Percentiles rank a stretch among this genome's conserved stretches.
Evolutionary conservation across 2,113 vertebrate genomes (phyloP).

Genomic region (Epinephelus lanceolatus): DNA sequence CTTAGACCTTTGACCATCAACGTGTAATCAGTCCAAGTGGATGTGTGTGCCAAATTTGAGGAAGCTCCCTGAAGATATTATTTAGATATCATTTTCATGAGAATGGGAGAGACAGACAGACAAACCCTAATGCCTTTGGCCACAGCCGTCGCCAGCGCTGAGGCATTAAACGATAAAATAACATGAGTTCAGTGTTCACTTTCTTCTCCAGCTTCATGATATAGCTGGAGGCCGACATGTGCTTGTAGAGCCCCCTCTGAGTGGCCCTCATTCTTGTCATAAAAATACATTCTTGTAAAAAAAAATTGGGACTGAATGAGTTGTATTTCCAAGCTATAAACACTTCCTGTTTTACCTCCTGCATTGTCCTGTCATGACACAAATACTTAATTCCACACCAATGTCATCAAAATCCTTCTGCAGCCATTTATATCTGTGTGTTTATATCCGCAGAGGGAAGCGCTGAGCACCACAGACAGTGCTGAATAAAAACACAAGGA

Average conservation of each 20-base stretch:
- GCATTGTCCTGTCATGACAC: constrained; percentile 28
- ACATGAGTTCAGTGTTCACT: too few species aligned
- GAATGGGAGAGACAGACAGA: too few species aligned
- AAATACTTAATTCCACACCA: constrained; percentile 48
- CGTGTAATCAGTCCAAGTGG: too few species aligned
- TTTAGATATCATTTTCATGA: too few species aligned
- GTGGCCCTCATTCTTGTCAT: not conserved
- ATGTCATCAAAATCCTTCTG: constrained; percentile 20
- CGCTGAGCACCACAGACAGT: not conserved
- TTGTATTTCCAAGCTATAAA: not conserved
- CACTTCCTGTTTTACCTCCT: not conserved
- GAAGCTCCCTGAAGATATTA: too few species aligned
- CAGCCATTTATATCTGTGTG: constrained; percentile 19
- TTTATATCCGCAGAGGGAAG: constrained; percentile 10
- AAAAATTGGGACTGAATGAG: not conserved
- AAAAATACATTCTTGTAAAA: not conserved
- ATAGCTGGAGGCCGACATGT: not conserved
- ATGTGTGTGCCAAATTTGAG: too few species aligned
- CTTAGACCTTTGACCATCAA: too few species aligned
- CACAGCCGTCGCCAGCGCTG: too few species aligned
- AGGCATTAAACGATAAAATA: too few species aligned
- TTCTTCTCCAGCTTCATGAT: too few species aligned
- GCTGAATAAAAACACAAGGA: constrained; percentile 1
- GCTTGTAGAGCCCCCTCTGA: not conserved
- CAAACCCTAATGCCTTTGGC: too few species aligned